Evolutionary conservation across 1,140 invertebrate species (phyloP).

Genomic region (Helicorthomorpha holstii): DNA sequence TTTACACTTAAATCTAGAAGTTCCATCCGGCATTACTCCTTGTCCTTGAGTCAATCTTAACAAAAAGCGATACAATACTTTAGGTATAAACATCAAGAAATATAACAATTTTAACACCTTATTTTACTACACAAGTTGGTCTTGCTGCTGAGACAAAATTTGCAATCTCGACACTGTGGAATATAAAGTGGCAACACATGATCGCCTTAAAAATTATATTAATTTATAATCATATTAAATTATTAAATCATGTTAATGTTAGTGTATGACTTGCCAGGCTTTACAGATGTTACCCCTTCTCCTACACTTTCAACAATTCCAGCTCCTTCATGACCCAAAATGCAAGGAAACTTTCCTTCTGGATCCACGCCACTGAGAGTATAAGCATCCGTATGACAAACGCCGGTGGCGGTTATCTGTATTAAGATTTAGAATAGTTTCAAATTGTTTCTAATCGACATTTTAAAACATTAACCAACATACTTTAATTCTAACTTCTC

Average conservation of each 20-base stretch:
- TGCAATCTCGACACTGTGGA: slow-evolving; percentile 90
- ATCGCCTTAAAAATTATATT: slow-evolving; percentile 45
- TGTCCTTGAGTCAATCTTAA: slow-evolving; percentile 43
- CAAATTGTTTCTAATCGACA: slow-evolving; percentile 2
- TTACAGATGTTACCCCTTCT: slow-evolving; percentile 24
- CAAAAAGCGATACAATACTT: slow-evolving; percentile 3
- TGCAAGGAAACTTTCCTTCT: slow-evolving; percentile 35
- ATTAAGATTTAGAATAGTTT: slow-evolving; percentile 5
- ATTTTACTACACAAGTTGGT: slow-evolving; percentile 96
- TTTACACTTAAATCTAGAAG: slow-evolving; percentile 75
- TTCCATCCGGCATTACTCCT: slow-evolving; percentile 93
- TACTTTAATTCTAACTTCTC: slow-evolving; percentile 41
- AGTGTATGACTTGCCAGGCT: background rate
- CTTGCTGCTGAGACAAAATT: slow-evolving; percentile 87
- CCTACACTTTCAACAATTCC: too few relatives aligned
- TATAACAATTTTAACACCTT: slow-evolving; percentile 27
- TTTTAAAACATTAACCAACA: background rate
- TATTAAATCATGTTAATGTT: background rate
- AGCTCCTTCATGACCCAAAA: slow-evolving; percentile 33
- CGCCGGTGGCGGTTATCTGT: slow-evolving; percentile 24
- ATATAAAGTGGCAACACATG: slow-evolving; percentile 92
- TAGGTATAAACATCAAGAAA: background rate
- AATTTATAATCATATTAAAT: background rate
- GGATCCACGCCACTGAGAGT: slow-evolving; percentile 32
- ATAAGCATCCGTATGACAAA: slow-evolving; percentile 41